These are phyloP conservation scores for Corvus cornix DNA, from an alignment of 2,113 vertebrate genomes.

Conservation along the genomic window DNA sequence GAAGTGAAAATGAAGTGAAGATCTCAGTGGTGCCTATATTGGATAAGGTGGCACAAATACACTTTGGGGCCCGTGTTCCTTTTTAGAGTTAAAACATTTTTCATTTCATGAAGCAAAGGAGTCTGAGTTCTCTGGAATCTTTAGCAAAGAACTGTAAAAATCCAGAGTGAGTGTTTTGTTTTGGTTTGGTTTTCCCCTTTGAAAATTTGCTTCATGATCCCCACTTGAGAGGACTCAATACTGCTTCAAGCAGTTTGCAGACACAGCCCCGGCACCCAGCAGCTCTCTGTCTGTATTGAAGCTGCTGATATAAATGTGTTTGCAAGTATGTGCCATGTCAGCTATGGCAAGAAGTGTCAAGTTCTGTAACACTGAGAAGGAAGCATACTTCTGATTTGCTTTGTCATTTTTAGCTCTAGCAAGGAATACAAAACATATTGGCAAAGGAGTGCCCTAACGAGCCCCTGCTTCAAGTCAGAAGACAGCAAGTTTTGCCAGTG, in stretches of 20 bases:
- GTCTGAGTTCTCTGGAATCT: not conserved
- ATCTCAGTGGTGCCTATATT: not conserved
- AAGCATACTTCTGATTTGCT: not conserved
- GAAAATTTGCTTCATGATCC: not conserved
- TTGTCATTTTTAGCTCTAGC: not conserved
- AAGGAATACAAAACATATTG: not conserved
- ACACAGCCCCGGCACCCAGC: not conserved
- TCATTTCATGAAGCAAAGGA: not conserved
- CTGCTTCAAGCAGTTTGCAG: not conserved
- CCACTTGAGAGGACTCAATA: not conserved
- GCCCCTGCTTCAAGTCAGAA: not conserved
- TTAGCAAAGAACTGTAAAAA: not conserved
- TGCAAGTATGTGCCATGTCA: not conserved
- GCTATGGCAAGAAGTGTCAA: not conserved
- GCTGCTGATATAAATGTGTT: not conserved
- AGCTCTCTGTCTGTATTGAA: not conserved
- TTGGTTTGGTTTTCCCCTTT: not conserved
- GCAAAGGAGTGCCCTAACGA: not conserved
- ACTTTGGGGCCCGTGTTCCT: not conserved
- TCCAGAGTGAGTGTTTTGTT: not conserved
- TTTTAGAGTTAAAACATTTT: not conserved
- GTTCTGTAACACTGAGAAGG: not conserved
- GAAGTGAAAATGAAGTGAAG: not conserved
- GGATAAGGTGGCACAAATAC: not conserved
- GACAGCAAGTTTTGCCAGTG: not conserved